Evolutionary conservation across 2,888 invertebrate genomes (phyloP).

Genomic region (Lasioglossum pauxillum): DNA sequence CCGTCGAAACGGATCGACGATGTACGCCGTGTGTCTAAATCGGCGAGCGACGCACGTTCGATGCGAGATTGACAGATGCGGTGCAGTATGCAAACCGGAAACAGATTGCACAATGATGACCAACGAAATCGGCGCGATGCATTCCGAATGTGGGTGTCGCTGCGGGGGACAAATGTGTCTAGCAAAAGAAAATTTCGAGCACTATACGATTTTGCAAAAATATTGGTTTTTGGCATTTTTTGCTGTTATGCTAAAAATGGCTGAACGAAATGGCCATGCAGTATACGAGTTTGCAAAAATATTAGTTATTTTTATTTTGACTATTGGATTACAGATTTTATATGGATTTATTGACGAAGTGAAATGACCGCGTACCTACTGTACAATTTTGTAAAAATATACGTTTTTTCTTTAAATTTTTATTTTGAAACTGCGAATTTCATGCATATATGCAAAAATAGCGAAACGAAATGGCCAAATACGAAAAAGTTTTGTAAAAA

Average conservation of each 20-base stretch:
- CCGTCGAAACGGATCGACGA: constrained; percentile 34
- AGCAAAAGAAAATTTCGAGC: background rate
- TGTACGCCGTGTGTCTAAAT: background rate
- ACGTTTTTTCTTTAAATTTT: no score
- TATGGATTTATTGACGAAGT: background rate
- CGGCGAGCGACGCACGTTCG: background rate
- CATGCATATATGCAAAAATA: no score
- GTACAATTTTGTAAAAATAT: background rate
- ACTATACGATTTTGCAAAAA: background rate
- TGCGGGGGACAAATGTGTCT: background rate
- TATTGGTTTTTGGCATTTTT: background rate
- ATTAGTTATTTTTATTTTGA: no score
- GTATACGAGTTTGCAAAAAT: no score
- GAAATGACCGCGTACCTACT: background rate
- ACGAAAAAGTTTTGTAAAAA: no score
- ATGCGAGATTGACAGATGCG: constrained; percentile 48
- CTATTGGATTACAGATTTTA: no score
- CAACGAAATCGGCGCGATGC: constrained; percentile 12
- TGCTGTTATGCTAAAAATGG: no score
- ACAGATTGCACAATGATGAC: constrained; percentile 46
- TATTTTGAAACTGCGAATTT: no score
- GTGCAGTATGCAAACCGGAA: constrained; percentile 28
- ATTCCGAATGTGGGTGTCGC: constrained; percentile 7
- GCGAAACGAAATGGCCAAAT: no score
- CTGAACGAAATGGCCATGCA: no score